A percentile compares a stretch with the other conserved stretches of the same genome.
Conservation (phyloP, 2,888 invertebrate species). For the Ichneumoninae sp. region DNA sequence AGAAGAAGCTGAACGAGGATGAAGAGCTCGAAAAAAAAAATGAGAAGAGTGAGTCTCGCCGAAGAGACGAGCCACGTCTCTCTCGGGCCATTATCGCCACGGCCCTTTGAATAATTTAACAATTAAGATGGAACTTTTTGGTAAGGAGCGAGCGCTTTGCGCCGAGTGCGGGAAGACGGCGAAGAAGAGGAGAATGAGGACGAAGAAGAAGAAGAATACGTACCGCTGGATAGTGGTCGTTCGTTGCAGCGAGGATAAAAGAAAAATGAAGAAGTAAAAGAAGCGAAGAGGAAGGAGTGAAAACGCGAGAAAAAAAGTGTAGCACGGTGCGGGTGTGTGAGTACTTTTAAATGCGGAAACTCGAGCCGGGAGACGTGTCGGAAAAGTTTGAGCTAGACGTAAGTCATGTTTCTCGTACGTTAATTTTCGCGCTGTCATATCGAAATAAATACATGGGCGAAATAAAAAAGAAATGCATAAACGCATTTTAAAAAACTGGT, state of each 20-base stretch:
- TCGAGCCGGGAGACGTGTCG: constrained; percentile 51
- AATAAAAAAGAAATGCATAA: constrained; percentile 53
- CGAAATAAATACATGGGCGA: constrained; percentile 45
- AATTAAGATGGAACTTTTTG: constrained; percentile 75
- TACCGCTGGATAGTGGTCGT: constrained; percentile 54
- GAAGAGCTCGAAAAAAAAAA: constrained; percentile 34
- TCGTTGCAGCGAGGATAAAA: constrained; percentile 36
- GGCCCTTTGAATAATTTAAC: constrained; percentile 78
- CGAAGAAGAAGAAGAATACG: constrained; percentile 59
- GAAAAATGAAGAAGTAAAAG: constrained; percentile 12
- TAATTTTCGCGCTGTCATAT: constrained; percentile 65
- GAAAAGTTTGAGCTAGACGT: constrained; percentile 65
- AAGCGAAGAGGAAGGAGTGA: constrained; percentile 47
- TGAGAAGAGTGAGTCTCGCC: constrained; percentile 32
- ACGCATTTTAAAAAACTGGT: constrained; percentile 34
- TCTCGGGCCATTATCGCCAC: constrained; percentile 72
- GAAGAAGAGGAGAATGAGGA: constrained; percentile 52
- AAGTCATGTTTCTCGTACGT: constrained; percentile 66
- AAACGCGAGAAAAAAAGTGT: constrained; percentile 62
- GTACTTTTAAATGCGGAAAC: constrained; percentile 68
- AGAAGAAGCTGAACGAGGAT: constrained; percentile 13
- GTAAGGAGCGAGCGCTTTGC: constrained; percentile 60
- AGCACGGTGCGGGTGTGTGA: constrained; percentile 45
- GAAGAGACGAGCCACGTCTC: constrained; percentile 50
- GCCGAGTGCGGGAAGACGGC: constrained; percentile 39